phyloP scores from a whole-genome alignment of 30 jellyfish, hydroid and myxozoan genomes.

The Aurelia sp. region DNA sequence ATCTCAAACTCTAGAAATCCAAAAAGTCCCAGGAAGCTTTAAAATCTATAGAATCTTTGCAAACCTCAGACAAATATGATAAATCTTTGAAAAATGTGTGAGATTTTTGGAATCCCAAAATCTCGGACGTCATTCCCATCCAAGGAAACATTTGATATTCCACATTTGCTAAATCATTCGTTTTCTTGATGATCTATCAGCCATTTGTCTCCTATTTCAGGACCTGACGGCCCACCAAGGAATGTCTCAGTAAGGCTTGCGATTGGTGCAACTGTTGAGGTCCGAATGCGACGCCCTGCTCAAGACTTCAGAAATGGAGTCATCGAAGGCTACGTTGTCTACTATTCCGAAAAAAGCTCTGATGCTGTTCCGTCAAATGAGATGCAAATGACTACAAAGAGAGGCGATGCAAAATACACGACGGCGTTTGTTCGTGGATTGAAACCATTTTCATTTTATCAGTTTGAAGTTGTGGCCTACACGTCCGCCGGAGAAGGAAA shows the following conservation, averaged over 20 bases:
- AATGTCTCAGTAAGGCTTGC: slow-evolving; percentile 16
- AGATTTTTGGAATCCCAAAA: too few species aligned
- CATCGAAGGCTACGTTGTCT: slow-evolving; percentile 47
- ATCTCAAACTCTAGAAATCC: too few species aligned
- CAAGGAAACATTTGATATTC: too few species aligned
- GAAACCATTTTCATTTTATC: slow-evolving; percentile 28
- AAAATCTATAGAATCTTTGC: too few species aligned
- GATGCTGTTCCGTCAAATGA: background rate
- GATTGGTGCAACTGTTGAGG: background rate
- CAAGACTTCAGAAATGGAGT: slow-evolving; percentile 39
- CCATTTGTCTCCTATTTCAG: slow-evolving; percentile 5
- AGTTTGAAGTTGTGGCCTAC: slow-evolving; percentile 41
- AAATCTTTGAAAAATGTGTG: too few species aligned
- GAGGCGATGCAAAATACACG: slow-evolving; percentile 6
- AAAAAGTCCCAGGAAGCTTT: too few species aligned
- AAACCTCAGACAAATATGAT: too few species aligned
- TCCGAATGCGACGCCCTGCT: slow-evolving; percentile 39
- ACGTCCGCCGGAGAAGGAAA: slow-evolving; percentile 48
- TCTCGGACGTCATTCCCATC: too few species aligned
- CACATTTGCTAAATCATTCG: too few species aligned
- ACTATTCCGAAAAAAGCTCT: background rate
- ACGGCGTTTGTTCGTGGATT: slow-evolving; percentile 15
- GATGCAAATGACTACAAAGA: background rate
- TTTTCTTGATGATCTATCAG: background rate
- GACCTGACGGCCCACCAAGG: slow-evolving; percentile 80